These are phyloP conservation scores for Globia sparganii DNA, from an alignment of 2,888 invertebrate genomes.

Conservation along the genomic window DNA sequence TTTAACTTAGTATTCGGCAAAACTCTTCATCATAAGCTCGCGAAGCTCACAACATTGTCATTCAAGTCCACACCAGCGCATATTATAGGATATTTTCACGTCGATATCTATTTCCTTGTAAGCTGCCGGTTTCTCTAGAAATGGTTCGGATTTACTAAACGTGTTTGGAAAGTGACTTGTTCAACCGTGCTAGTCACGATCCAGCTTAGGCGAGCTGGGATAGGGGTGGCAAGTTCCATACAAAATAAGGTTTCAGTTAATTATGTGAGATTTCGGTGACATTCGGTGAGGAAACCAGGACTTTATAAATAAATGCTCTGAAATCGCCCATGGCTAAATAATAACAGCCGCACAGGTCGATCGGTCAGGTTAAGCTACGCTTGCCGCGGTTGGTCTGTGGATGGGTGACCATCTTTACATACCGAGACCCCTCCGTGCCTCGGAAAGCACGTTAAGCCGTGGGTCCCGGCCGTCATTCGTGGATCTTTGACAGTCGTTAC, in stretches of 20 bases:
- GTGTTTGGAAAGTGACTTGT: conserved; percentile 84
- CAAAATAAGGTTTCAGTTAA: background rate
- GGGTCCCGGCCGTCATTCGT: too few species aligned
- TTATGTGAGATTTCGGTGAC: background rate
- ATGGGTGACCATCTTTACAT: too few species aligned
- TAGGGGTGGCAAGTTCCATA: conserved; percentile 44
- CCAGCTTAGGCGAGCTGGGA: conserved; percentile 45
- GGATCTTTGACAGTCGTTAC: too few species aligned
- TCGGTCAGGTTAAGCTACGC: too few species aligned
- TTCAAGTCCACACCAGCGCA: conserved; percentile 30
- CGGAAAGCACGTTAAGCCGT: too few species aligned
- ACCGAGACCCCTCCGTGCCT: too few species aligned
- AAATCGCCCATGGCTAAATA: too few species aligned
- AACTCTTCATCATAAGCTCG: conserved; percentile 9
- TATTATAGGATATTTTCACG: conserved; percentile 56
- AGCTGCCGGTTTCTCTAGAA: conserved; percentile 74
- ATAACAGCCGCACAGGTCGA: too few species aligned
- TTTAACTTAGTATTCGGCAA: conserved; percentile 29
- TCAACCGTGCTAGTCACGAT: conserved; percentile 76
- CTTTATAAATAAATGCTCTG: too few species aligned
- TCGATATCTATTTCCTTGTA: conserved; percentile 68
- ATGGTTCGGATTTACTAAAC: conserved; percentile 82
- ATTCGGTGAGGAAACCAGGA: too few species aligned
- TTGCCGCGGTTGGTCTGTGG: too few species aligned
- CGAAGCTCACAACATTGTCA: conserved; percentile 33